phyloP scores from a whole-genome alignment of 37 sponge, comb jelly and placozoan genomes.

The Halisarca cf. caerulea region DNA sequence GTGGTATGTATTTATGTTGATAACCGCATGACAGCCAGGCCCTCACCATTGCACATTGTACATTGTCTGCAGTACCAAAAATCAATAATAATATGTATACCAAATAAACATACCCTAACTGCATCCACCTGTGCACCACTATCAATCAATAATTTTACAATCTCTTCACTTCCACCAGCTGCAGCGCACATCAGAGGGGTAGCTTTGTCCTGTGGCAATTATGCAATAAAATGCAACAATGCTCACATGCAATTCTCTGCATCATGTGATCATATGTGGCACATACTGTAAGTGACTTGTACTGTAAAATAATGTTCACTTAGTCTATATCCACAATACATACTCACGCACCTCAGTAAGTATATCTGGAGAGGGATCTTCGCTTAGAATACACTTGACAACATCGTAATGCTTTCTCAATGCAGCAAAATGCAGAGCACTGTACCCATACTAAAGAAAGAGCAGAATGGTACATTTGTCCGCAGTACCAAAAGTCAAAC shows the following conservation, averaged over 20 bases:
- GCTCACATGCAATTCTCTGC: too few relatives aligned
- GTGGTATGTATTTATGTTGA: too few relatives aligned
- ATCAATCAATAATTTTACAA: not conserved
- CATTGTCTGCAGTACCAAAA: too few relatives aligned
- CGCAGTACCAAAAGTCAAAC: too few relatives aligned
- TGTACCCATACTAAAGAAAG: not conserved
- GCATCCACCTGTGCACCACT: conserved; percentile 6
- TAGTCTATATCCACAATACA: too few relatives aligned
- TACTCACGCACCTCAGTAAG: not conserved
- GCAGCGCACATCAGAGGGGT: conserved; percentile 14
- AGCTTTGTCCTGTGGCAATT: not conserved
- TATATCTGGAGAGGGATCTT: not conserved
- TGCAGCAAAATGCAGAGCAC: conserved; percentile 13
- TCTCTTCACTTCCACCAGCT: conserved; percentile 5
- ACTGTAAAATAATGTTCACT: too few relatives aligned
- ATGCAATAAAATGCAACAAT: not conserved
- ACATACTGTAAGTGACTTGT: too few relatives aligned
- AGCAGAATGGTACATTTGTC: too few relatives aligned
- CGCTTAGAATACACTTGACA: not conserved
- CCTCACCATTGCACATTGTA: too few relatives aligned
- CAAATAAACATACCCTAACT: conserved; percentile 14
- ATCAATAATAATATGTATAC: too few relatives aligned
- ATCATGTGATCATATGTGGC: too few relatives aligned
- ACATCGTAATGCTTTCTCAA: not conserved
- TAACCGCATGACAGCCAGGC: too few relatives aligned